Evolutionary conservation across 2,797 vertebrate species (phyloP), one percentile per base, ranked within the genome.

Genomic region (Brachyrhaphis roseni): DNA sequence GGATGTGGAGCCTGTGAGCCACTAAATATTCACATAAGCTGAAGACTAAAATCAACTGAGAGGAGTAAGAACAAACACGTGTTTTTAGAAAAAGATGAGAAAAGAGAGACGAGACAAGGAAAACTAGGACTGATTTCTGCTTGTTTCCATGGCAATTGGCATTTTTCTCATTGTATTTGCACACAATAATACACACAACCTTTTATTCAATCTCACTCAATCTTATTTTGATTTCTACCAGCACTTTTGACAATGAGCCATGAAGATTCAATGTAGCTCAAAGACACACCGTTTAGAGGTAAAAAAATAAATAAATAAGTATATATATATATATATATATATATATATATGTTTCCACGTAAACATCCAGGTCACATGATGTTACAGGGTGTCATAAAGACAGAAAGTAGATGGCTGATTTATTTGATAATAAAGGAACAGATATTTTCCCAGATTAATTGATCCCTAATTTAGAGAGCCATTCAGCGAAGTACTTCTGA

Each of bases 101-200:
- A 75, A 74, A 47, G 15, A 12, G 16, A 53, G 57, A 6, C 68
- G 13, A 70, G 36, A 71, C 3, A 45, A 43, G 15, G 5, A n/a
- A 15, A 70, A 45, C 43, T 5, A 45, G 66, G 1, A n/a, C 20
- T n/a, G 5, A 45, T 57, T 72, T 57, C 66, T 62, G 12, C 7
- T 57, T 62, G 72, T 88, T 83, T 82, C 79, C 72, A 82, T 81
- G 78, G 80, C 28, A 74, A 85, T 78, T 57, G 10, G 36, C 34
- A 59, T 82, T 79, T 77, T 1, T 64, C 11, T 81, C 3, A 18
- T 77, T 73, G 34, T 80, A 68, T 18, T 53, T 47, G 34, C 49
- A 59, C 41, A 74, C 59, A 55, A 15, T 36, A 20, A 64, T 16
- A 34, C 15, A 31, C 5, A 31, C 28, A 64, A 45, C 26, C 39